A percentile compares a stretch with the other conserved stretches of the same genome.
phyloP scores from a whole-genome alignment of 2,797 vertebrate species.

The Percopsis omiscomaycus region DNA sequence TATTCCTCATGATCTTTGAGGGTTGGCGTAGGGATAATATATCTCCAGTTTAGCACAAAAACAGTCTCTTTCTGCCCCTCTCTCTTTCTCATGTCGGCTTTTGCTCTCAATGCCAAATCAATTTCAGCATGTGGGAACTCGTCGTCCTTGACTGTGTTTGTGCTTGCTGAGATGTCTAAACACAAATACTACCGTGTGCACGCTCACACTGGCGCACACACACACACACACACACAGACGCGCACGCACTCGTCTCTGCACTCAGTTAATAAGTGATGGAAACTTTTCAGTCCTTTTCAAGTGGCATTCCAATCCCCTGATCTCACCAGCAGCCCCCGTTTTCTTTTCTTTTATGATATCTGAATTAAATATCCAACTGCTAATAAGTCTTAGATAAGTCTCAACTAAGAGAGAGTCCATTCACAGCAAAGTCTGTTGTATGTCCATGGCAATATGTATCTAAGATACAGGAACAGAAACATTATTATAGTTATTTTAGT shows the following conservation, averaged over 20 bases:
- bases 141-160: conserved; percentile 65
- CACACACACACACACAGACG: conserved; percentile 10
- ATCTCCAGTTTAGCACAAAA: background rate
- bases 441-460: conserved; percentile 1
- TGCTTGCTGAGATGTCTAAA: conserved; percentile 50
- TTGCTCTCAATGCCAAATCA: conserved; percentile 1
- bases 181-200: conserved; percentile 7
- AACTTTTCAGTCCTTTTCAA: conserved; percentile 33
- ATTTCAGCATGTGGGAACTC: conserved; percentile 50
- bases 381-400: conserved; percentile 4
- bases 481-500: no score
- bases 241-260: conserved; percentile 18
- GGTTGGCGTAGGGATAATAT: background rate
- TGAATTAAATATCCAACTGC: background rate
- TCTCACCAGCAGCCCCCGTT: conserved; percentile 30
- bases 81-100: background rate
- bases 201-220: conserved; percentile 7
- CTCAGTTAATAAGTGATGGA: conserved; percentile 68
- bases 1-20: no score
- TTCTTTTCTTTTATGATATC: background rate
- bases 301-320: conserved; percentile 54
- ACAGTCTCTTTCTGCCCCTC: conserved; percentile 14
- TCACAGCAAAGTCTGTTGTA: conserved; percentile 21
- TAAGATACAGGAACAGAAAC: background rate
- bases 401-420: conserved; percentile 9